These are phyloP conservation scores for Ataeniobius toweri DNA, from an alignment of 2,797 vertebrate genomes.

Conservation along the genomic window DNA sequence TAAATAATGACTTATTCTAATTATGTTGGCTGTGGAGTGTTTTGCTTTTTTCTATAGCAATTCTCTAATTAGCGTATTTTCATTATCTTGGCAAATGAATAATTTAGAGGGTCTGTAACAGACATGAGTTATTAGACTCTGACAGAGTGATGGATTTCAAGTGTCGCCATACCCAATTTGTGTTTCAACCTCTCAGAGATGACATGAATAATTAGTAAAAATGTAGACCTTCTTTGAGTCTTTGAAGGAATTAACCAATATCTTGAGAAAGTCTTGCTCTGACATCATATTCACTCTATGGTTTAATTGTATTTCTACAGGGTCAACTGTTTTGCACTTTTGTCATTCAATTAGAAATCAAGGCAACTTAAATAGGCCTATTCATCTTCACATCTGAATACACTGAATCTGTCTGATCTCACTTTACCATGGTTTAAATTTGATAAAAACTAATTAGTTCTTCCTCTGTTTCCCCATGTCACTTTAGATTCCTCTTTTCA, in stretches of 20 bases:
- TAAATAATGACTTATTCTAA: slow-evolving; percentile 89
- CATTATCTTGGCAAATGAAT: slow-evolving; percentile 89
- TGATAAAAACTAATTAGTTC: not conserved
- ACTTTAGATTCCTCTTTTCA: slow-evolving; percentile 38
- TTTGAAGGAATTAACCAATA: slow-evolving; percentile 19
- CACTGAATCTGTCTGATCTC: not conserved
- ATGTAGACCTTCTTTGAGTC: slow-evolving; percentile 35
- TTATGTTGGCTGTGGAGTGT: slow-evolving; percentile 85
- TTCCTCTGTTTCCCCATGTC: slow-evolving; percentile 30
- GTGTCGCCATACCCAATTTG: slow-evolving; percentile 79
- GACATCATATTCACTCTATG: not conserved
- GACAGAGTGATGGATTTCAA: slow-evolving; percentile 82
- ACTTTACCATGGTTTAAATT: not conserved
- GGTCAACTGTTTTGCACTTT: not conserved
- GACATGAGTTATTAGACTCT: slow-evolving; percentile 82
- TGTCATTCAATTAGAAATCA: slow-evolving; percentile 1
- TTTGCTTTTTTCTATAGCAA: slow-evolving; percentile 84
- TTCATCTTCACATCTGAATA: slow-evolving; percentile 5
- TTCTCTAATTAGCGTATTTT: slow-evolving; percentile 91
- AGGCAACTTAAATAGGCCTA: not conserved
- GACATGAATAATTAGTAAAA: slow-evolving; percentile 78
- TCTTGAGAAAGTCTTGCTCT: slow-evolving; percentile 14
- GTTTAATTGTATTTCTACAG: not conserved
- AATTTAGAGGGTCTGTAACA: slow-evolving; percentile 84
- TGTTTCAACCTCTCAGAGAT: slow-evolving; percentile 73